A percentile compares a stretch with the other conserved stretches of the same genome.
phyloP scores from a whole-genome alignment of 35 echinoderm and acorn worm species.

The Acanthaster planci region DNA sequence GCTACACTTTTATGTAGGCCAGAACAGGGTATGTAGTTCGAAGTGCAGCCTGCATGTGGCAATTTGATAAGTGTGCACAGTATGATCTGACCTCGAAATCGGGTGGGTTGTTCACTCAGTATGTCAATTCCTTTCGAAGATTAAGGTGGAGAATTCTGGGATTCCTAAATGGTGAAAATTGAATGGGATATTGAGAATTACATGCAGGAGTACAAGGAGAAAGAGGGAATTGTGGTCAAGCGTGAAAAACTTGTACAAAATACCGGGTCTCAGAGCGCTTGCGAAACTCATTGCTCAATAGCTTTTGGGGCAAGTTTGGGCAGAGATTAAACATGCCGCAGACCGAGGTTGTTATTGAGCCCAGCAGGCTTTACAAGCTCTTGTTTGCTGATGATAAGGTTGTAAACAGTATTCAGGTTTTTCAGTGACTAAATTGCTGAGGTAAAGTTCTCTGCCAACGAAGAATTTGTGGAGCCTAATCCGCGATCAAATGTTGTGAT shows the following conservation, averaged over 20 bases:
- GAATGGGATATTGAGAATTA: not conserved
- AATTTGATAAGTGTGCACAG: not conserved
- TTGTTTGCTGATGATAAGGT: not conserved
- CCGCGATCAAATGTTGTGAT: conserved; percentile 59
- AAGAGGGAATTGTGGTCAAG: conserved; percentile 29
- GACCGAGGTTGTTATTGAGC: conserved; percentile 25
- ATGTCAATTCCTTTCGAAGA: conserved; percentile 42
- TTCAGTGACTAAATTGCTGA: conserved; percentile 27
- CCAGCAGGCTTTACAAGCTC: not conserved
- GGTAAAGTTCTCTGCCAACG: not conserved
- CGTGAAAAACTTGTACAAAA: conserved; percentile 18
- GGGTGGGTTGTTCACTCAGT: conserved; percentile 31
- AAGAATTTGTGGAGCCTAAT: conserved; percentile 7
- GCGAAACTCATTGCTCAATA: conserved; percentile 55
- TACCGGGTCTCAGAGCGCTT: conserved; percentile 34
- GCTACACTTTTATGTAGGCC: too few species aligned
- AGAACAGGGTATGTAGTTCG: conserved; percentile 33
- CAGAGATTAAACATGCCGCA: conserved; percentile 31
- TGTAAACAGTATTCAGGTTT: conserved; percentile 26
- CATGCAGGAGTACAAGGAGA: not conserved
- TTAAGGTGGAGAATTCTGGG: conserved; percentile 29
- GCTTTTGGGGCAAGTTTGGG: conserved; percentile 67
- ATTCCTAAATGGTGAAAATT: conserved; percentile 5
- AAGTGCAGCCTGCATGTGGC: not conserved
- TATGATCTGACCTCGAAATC: not conserved